Conservation (phyloP, 2,888 invertebrate genomes). For the Penaeus monodon region DNA sequence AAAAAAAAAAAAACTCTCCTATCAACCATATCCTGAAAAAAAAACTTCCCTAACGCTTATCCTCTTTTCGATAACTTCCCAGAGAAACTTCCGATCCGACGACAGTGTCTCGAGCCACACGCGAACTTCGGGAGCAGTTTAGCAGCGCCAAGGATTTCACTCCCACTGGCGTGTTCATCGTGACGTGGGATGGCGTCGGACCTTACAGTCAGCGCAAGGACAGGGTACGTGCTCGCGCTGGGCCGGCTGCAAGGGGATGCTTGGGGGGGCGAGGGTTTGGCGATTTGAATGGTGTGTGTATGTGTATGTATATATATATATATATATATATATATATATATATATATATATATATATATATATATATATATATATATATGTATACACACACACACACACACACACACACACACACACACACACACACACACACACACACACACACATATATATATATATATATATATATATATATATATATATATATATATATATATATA, state of each 20-base stretch:
- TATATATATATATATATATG: background rate
- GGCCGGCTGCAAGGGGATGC: too few species aligned
- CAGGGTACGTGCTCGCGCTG: constrained; percentile 71
- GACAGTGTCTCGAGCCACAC: constrained; percentile 74
- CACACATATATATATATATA: background rate
- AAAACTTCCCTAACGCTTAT: background rate
- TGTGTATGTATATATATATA: background rate
- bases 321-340: background rate
- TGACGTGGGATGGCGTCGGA: constrained; percentile 91
- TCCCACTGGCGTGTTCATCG: constrained; percentile 84
- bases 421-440: background rate
- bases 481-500: too few species aligned
- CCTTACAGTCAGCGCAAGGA: constrained; percentile 79
- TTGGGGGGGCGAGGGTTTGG: background rate
- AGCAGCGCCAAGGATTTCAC: constrained; percentile 80
- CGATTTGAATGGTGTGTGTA: background rate
- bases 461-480: too few species aligned
- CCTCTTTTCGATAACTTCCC: background rate
- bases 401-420: background rate
- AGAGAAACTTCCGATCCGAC: constrained; percentile 71
- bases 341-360: background rate
- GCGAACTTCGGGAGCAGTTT: constrained; percentile 81
- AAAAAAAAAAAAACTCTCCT: too few species aligned
- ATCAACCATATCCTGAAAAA: too few species aligned
- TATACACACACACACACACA: background rate